Evolutionary conservation across 2,113 vertebrate species (phyloP).

Genomic region (Myanophis thanlyinensis): DNA sequence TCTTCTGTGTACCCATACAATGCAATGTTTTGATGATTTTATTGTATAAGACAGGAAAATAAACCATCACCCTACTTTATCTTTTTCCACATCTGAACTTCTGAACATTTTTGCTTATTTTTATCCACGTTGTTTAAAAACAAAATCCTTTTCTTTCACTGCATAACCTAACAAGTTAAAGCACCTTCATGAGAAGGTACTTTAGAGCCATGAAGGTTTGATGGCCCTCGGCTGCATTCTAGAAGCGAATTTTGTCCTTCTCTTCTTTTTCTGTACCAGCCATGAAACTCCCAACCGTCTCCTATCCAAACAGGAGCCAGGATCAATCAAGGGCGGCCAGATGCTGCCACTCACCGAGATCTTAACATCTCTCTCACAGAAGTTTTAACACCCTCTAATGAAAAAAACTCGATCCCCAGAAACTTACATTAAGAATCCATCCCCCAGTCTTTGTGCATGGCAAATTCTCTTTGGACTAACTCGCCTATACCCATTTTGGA

Average conservation of each 20-base stretch:
- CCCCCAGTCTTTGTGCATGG: neutral
- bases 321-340: neutral
- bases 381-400: neutral
- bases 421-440: neutral
- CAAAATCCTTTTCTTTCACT: neutral
- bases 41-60: neutral
- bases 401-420: neutral
- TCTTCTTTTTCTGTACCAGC: neutral
- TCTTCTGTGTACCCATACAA: neutral
- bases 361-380: neutral
- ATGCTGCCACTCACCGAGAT: neutral
- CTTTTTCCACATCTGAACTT: neutral
- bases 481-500: neutral
- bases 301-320: neutral
- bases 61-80: neutral
- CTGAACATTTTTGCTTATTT: neutral
- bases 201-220: neutral
- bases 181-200: neutral
- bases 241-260: neutral
- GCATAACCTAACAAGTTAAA: neutral
- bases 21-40: neutral
- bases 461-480: neutral
- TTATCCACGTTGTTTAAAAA: neutral
- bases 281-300: neutral
- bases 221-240: neutral